These are phyloP conservation scores for Stictocephala bisonia DNA, from an alignment of 2,888 invertebrate species.

Conservation along the genomic window DNA sequence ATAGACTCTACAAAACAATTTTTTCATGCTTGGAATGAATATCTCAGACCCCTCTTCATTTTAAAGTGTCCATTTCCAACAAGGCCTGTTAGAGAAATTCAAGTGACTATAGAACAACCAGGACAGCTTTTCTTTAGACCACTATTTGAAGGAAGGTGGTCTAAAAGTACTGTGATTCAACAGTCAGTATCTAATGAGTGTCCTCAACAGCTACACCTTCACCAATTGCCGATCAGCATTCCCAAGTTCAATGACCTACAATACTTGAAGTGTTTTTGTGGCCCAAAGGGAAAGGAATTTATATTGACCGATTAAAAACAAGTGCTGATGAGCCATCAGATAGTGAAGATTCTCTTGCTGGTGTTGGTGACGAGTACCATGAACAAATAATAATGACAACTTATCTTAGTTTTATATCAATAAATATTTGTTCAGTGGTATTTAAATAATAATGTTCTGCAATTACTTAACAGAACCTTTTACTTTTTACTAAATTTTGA, in stretches of 20 bases:
- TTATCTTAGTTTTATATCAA: too few relatives aligned
- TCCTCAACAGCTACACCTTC: not conserved
- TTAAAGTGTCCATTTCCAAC: not conserved
- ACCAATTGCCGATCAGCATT: not conserved
- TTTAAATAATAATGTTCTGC: too few relatives aligned
- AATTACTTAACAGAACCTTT: too few relatives aligned
- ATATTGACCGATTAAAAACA: not conserved
- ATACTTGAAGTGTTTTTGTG: not conserved
- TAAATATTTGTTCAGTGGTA: too few relatives aligned
- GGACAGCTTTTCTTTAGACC: not conserved
- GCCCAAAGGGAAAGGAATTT: constrained; percentile 7
- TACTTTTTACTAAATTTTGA: too few relatives aligned
- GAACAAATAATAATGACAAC: not conserved
- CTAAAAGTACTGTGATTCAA: not conserved
- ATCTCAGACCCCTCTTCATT: not conserved
- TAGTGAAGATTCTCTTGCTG: constrained; percentile 3
- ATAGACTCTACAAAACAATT: not conserved
- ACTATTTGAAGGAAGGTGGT: not conserved
- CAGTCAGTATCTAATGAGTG: not conserved
- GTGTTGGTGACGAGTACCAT: constrained; percentile 4
- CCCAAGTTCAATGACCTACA: constrained; percentile 25
- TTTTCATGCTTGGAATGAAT: constrained; percentile 12
- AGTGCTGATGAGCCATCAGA: constrained; percentile 10
- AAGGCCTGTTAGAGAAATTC: constrained; percentile 14
- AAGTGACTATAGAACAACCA: not conserved